These are phyloP conservation scores for Falco concolor DNA, from an alignment of 2,797 vertebrate genomes.

Conservation along the genomic window DNA sequence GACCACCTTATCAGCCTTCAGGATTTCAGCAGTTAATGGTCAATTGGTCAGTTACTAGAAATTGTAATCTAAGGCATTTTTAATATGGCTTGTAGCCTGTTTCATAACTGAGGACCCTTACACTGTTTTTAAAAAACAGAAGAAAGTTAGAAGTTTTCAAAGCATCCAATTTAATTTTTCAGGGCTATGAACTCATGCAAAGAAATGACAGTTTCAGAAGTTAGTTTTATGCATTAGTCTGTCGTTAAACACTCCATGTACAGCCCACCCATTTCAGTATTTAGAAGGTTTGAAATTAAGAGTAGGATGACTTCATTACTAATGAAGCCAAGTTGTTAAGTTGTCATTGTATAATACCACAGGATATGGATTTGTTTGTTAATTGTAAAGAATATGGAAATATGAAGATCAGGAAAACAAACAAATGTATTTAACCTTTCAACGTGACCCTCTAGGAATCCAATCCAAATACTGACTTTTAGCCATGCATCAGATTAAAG, in stretches of 20 bases:
- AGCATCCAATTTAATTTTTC: not conserved
- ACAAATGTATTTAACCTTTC: constrained; percentile 58
- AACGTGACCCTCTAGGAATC: constrained; percentile 42
- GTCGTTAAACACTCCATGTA: not conserved
- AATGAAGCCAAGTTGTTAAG: constrained; percentile 7
- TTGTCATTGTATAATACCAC: constrained; percentile 14
- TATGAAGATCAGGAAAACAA: constrained; percentile 36
- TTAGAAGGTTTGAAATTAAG: not conserved
- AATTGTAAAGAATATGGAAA: constrained; percentile 46
- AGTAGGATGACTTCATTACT: constrained; percentile 10
- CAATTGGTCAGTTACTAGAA: not conserved
- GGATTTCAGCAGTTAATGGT: not conserved
- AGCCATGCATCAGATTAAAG: constrained; percentile 49
- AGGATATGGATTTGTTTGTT: constrained; percentile 48
- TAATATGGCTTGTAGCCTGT: not conserved
- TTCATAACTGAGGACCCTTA: not conserved
- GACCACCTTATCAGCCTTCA: not conserved
- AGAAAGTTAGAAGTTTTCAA: not conserved
- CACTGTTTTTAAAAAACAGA: not conserved
- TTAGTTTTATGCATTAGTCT: not conserved
- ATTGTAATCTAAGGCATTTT: not conserved
- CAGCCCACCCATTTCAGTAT: constrained; percentile 19
- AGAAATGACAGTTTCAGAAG: not conserved
- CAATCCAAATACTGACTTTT: constrained; percentile 55
- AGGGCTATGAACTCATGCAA: not conserved